Evolutionary conservation across 37 sponge, comb jelly and placozoan genomes (phyloP), one percentile per base, ranked within the genome.

Genomic region (Eunapius fragilis): DNA sequence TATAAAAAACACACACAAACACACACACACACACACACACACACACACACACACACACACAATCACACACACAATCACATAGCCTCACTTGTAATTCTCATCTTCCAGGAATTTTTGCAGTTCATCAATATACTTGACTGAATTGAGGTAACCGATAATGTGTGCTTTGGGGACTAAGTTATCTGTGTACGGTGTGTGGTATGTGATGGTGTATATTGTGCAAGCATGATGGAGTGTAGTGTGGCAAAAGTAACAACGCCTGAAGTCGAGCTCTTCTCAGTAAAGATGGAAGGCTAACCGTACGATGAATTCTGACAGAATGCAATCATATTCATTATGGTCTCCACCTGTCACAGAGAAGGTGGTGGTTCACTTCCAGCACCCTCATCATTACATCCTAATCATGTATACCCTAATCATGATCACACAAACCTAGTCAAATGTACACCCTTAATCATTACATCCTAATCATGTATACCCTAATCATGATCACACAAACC

Each of bases 71-170:
- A 10, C n/a, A 12, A 24, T 81, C 31, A 22, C 26, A 23, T 4
- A 19, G 25, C 67, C 93, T 83, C 76, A 96, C 96, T 91, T 75
- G 37, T 87, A 96, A 28, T 90, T 84, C 0, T 93, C 92, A 22
- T 88, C 91, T 74, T 93, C 96, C 38, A 85, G 79, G 71, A 96
- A 85, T 34, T 84, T 93, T 83, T 93, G 91, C 31, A 96, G 86
- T 48, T 93, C 96, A n/a, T 96, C 94, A 45, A 96, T 93, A 72
- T 87, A 96, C 26, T 77, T 33, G 4, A 78, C 73, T 11, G 67
- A 82, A 14, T 10, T 80, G 69, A 96, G 81, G 72, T 93, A 96
- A 36, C 70, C 75, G 78, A 84, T 81, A 19, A 95, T 75, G 33
- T 72, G 88, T 25, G 31, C 70, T 67, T 87, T 76, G 24, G 74